phyloP scores from a whole-genome alignment of 2,113 vertebrate genomes.

The Oncorhynchus nerka region DNA sequence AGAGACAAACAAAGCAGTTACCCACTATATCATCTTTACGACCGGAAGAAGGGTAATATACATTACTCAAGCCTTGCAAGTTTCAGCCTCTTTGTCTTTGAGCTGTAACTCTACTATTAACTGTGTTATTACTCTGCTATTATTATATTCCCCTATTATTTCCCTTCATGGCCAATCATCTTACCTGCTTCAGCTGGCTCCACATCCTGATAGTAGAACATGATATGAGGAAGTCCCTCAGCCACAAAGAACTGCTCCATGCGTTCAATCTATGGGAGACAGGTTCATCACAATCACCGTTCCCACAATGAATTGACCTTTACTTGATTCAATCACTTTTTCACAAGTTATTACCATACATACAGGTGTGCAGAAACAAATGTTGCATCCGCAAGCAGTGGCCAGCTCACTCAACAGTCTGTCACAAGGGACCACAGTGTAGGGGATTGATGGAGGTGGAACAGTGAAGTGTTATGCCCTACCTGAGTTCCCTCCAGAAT shows the following conservation, averaged over 20 bases:
- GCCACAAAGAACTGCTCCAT: constrained; percentile 85
- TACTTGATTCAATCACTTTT: neutral
- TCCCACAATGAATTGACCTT: neutral
- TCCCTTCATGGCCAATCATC: neutral
- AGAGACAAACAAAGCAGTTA: neutral
- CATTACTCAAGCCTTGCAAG: neutral
- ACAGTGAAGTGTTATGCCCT: neutral
- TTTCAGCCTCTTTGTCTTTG: neutral
- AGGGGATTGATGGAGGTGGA: neutral
- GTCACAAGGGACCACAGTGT: neutral
- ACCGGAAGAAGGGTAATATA: neutral
- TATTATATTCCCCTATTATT: neutral
- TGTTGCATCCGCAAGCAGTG: no score
- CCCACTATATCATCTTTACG: neutral
- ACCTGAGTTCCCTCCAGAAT: constrained; percentile 91
- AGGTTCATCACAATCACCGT: neutral
- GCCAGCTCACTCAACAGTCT: neutral
- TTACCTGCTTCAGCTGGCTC: constrained; percentile 80
- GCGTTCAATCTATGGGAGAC: constrained; percentile 80
- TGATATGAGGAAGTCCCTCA: constrained; percentile 81
- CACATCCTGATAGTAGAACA: constrained; percentile 89
- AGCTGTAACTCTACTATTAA: no score
- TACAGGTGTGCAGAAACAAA: no score
- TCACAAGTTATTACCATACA: no score
- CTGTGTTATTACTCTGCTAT: neutral